These are phyloP conservation scores for Corythornis cristatus DNA, from an alignment of 2,113 vertebrate genomes.

Conservation along the genomic window DNA sequence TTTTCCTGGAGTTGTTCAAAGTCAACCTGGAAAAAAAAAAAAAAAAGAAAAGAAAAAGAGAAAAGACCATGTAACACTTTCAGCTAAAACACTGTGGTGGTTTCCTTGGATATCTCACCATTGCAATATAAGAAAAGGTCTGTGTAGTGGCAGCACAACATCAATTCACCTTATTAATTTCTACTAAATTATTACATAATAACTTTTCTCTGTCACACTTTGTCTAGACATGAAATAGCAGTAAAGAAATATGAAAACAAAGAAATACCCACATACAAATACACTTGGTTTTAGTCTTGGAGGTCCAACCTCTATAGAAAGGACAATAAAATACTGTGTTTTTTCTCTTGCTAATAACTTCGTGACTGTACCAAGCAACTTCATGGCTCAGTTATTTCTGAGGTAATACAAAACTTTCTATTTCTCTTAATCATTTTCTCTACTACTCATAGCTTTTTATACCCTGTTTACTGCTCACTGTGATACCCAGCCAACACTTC, in stretches of 20 bases:
- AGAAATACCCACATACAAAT: background rate
- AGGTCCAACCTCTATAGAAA: background rate
- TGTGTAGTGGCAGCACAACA: background rate
- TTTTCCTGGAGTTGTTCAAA: conserved; percentile 98
- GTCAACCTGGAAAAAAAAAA: conserved; percentile 85
- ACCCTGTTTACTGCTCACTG: background rate
- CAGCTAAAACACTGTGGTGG: background rate
- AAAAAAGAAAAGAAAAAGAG: background rate
- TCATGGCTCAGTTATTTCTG: conserved; percentile 22
- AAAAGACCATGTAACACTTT: background rate
- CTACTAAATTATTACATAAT: background rate
- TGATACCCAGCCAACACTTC: background rate
- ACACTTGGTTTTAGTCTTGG: background rate
- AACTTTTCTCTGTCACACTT: background rate
- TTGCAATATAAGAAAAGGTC: background rate
- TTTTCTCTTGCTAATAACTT: background rate
- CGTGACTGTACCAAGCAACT: background rate
- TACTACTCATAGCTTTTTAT: conserved; percentile 14
- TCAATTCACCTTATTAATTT: background rate
- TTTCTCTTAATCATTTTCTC: conserved; percentile 19
- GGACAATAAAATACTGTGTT: background rate
- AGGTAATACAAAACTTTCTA: conserved; percentile 29
- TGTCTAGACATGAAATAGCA: background rate
- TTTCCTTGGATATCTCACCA: background rate
- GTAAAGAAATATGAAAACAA: conserved; percentile 13